Evolutionary conservation across 2,888 invertebrate genomes (phyloP).

Genomic region (Imbricaverruca yamaguchii): DNA sequence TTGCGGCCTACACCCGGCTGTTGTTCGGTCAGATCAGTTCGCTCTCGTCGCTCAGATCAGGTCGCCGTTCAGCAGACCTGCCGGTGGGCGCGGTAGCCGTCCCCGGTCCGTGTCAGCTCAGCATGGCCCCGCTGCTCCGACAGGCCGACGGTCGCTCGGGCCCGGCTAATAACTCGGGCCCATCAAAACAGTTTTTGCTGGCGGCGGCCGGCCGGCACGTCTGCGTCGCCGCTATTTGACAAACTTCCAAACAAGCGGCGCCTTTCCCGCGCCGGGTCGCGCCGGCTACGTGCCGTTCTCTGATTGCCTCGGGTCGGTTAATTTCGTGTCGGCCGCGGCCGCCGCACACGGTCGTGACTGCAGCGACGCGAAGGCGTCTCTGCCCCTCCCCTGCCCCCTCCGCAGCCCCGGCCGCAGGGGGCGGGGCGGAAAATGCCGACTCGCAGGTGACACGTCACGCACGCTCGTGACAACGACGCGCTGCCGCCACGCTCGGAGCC

Average conservation of each 20-base stretch:
- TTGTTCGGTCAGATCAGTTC: too few relatives aligned
- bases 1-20: too few relatives aligned
- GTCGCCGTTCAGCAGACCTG: too few relatives aligned
- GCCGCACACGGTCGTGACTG: not conserved
- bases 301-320: not conserved
- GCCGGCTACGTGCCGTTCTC: not conserved
- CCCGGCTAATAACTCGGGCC: not conserved
- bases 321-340: not conserved
- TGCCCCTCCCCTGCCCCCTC: not conserved
- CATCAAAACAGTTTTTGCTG: slow-evolving; percentile 7
- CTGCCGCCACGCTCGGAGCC: not conserved
- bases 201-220: slow-evolving; percentile 1
- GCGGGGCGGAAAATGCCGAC: not conserved
- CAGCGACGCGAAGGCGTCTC: not conserved
- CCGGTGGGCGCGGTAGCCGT: too few relatives aligned
- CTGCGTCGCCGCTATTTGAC: slow-evolving; percentile 1
- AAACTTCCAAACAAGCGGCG: slow-evolving; percentile 19
- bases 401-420: not conserved
- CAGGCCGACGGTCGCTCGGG: not conserved
- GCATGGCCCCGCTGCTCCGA: too few relatives aligned
- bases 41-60: too few relatives aligned
- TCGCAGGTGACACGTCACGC: not conserved
- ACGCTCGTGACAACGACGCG: not conserved
- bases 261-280: not conserved
- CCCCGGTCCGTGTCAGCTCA: too few relatives aligned